Conservation (phyloP, 35 echinoderm and acorn worm species). For the Ophioderma brevispina region DNA sequence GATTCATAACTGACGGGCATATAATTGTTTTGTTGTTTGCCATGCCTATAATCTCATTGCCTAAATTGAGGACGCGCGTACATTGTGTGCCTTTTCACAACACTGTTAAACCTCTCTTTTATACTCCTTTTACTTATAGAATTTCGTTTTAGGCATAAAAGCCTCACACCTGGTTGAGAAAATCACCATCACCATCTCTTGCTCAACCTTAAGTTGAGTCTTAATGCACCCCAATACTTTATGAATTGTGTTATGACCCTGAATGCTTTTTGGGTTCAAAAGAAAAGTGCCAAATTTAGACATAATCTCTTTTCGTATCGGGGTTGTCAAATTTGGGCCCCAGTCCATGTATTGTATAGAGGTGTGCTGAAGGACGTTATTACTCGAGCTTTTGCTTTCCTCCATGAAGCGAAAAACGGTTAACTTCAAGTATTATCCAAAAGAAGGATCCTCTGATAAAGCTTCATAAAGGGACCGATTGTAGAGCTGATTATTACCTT, state of each 20-base stretch:
- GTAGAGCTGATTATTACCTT: no score
- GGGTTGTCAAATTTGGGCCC: neutral
- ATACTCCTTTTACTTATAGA: constrained; percentile 1
- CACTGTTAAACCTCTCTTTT: neutral
- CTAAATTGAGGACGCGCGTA: neutral
- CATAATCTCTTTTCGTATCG: neutral
- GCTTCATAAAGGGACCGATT: no score
- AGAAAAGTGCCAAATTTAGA: neutral
- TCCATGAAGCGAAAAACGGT: no score
- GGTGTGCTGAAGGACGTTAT: constrained; percentile 2
- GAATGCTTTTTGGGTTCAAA: neutral
- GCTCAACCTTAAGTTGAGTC: neutral
- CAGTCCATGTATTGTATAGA: neutral
- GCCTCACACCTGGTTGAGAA: neutral
- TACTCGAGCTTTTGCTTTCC: neutral
- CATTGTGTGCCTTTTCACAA: neutral
- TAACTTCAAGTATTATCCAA: no score
- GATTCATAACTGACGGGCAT: neutral
- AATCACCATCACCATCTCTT: neutral
- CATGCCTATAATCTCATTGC: neutral
- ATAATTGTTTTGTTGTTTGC: neutral
- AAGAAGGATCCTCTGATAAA: no score
- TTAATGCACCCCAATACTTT: neutral
- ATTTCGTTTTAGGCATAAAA: constrained; percentile 2
- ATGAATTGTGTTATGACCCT: neutral